Base-by-base conservation (phyloP, 2,113 vertebrate genomes). In the Gymnogyps californianus region DNA sequence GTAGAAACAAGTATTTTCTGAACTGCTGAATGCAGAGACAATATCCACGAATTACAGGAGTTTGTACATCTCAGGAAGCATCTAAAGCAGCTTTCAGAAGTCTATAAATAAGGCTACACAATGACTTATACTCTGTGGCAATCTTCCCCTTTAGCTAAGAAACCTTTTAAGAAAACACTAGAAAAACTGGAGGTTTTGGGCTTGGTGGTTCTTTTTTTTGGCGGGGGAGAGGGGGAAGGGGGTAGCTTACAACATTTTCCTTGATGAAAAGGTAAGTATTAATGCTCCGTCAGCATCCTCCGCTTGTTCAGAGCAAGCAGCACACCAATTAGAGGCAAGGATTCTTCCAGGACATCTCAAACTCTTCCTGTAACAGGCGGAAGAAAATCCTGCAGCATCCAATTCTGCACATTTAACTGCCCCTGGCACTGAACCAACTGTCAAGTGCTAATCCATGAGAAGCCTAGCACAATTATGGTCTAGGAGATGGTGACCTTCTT, bases 401-500 rank as follows among this genome's bases (percentile, higher is more conserved):
- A 79, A 16, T 82, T 83, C 64, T 91, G 79, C 85, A 90, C 67
- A 49, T 69, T 51, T 31, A 88, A 87, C 87, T 77, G 79, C 80
- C 57, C 82, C 79, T 81, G 72, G 86, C 75, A 62, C 57, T 57
- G 65, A 80, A 87, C 71, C 81, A 87, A 90, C 79, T 5, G 15
- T 89, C 75, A 61, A 87, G 80, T n/a, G 40, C 83, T 65, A 81
- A 74, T 54, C 74, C 85, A 91, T 32, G 49, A 61, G 89, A 89
- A 89, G 54, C 34, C 89, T 36, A 69, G 57, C 66, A 70, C 44
- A 71, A 51, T 34, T 92, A 42, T 10, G 65, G 74, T 70, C 83
- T 58, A 70, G 54, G 82, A 93, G 84, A 96, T 34, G 62, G 88
- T 83, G 93, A 94, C 92, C 62, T 72, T 93, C 93, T 85, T 52